Base-by-base conservation (phyloP, 1,140 invertebrate genomes). In the Ridgeia piscesae region DNA sequence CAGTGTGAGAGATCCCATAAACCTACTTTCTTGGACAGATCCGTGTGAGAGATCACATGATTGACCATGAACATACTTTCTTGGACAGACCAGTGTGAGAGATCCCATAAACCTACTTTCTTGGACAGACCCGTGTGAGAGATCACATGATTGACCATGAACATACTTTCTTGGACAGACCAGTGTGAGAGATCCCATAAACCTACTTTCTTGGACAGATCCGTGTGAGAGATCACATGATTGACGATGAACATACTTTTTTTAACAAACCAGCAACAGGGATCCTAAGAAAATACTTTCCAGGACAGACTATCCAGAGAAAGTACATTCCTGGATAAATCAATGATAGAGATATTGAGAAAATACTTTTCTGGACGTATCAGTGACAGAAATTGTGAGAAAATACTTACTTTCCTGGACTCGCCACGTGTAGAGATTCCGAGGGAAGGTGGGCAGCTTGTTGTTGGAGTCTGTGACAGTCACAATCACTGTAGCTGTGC, bases 401-500 rank as follows among this genome's bases (percentile, higher is more conserved):
- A 33, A 34, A 90, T n/a, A 91, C 91, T 91, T 58, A 33, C 95
- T 92, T 31, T 95, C 95, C 93, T 92, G 91, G 50, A 95, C 94
- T 35, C 94, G 94, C 92, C 93, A 95, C 88, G 95, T 94, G 34
- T 94, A 97, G 42, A 96, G 96, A 0, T 97, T 96, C 93, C 97
- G 95, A 14, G 93, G 96, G 92, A 98, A 98, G 93, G 95, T 96
- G 0, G 98, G 98, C 27, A 97, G 97, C 94, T 98, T 98, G 94
- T 98, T 98, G 93, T 98, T 98, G 0, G 98, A 97, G 94, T 98
- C 98, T 93, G 97, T 95, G 27, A 98, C 97, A 27, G 92, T 92
- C 89, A 95, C 93, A 35, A 97, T 97, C 1, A 98, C 97, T 33
- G 90, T 34, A 14, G 93, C 89, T 6, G 93, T 93, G 88, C 27